Percentiles rank a stretch among this genome's conserved stretches.
Evolutionary conservation across 2,113 vertebrate species (phyloP).

Genomic region (Periophthalmus modestus): DNA sequence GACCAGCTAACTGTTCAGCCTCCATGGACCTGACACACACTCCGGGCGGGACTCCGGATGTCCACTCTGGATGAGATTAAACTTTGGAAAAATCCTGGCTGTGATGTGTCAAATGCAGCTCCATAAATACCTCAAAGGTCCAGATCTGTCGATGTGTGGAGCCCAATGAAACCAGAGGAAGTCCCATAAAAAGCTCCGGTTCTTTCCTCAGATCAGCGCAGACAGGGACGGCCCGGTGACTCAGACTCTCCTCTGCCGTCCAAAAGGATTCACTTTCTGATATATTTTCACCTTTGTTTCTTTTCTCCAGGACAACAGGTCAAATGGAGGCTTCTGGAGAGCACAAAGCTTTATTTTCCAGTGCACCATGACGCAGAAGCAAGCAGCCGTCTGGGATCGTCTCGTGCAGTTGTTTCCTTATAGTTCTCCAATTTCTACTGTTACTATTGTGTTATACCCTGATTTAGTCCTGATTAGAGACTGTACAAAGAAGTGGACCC

Average conservation of each 20-base stretch:
- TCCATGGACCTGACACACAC: too few relatives aligned
- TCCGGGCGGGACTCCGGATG: constrained; percentile 44
- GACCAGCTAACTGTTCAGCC: not conserved
- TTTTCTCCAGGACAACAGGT: not conserved
- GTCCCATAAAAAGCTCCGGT: constrained; percentile 53
- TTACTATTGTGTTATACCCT: too few relatives aligned
- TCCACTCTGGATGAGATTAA: constrained; percentile 47
- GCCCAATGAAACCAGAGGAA: constrained; percentile 63
- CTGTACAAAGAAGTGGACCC: too few relatives aligned
- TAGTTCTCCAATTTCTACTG: too few relatives aligned
- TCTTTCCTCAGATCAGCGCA: constrained; percentile 53
- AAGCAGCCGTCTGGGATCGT: too few relatives aligned
- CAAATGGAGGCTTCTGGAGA: not conserved
- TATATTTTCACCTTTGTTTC: too few relatives aligned
- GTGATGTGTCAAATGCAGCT: constrained; percentile 64
- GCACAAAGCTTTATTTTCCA: not conserved
- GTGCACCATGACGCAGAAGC: not conserved
- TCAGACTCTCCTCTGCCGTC: constrained; percentile 25
- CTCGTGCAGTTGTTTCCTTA: too few relatives aligned
- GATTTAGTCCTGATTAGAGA: too few relatives aligned
- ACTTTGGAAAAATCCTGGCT: constrained; percentile 54
- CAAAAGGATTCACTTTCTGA: not conserved
- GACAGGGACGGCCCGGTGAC: constrained; percentile 32
- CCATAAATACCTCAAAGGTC: constrained; percentile 30
- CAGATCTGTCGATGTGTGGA: constrained; percentile 52